Evolutionary conservation across 2,113 vertebrate species (phyloP).

Genomic region (Phylloscopus whistleri): DNA sequence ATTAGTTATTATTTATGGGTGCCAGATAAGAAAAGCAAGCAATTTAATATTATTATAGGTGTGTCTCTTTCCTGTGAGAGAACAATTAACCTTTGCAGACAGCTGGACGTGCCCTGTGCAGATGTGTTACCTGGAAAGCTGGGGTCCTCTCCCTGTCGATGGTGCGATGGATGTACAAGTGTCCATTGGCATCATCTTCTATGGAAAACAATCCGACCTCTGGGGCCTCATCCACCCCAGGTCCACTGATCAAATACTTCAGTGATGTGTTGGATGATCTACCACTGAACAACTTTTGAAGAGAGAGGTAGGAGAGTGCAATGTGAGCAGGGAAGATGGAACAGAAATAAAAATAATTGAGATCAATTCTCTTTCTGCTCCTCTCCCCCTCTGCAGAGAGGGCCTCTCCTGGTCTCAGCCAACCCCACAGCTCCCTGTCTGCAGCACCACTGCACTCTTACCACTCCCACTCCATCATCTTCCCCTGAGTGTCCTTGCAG

Average conservation of each 20-base stretch:
- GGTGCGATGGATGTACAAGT: slow-evolving; percentile 39
- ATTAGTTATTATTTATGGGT: neutral
- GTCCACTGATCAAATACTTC: slow-evolving; percentile 74
- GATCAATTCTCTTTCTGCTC: neutral
- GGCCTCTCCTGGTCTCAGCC: neutral
- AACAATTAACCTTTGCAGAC: neutral
- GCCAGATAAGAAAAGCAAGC: neutral
- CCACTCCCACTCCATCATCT: neutral
- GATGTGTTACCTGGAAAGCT: slow-evolving; percentile 62
- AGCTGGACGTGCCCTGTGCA: neutral
- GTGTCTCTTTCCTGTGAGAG: neutral
- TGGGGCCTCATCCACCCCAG: slow-evolving; percentile 68
- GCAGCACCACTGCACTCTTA: neutral
- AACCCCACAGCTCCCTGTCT: neutral
- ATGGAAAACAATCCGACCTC: slow-evolving; percentile 70
- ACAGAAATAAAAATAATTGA: neutral
- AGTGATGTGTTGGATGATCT: neutral
- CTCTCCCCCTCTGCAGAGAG: neutral
- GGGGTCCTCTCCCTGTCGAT: slow-evolving; percentile 61
- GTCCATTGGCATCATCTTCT: slow-evolving; percentile 36
- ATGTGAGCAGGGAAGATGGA: neutral
- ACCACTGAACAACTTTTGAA: slow-evolving; percentile 54
- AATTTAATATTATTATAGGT: neutral
- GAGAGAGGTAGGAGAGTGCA: neutral
- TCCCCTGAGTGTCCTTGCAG: neutral